Evolutionary conservation across 2,113 vertebrate species (phyloP), one percentile per base, ranked within the genome.

Genomic region (Cottus gobio): DNA sequence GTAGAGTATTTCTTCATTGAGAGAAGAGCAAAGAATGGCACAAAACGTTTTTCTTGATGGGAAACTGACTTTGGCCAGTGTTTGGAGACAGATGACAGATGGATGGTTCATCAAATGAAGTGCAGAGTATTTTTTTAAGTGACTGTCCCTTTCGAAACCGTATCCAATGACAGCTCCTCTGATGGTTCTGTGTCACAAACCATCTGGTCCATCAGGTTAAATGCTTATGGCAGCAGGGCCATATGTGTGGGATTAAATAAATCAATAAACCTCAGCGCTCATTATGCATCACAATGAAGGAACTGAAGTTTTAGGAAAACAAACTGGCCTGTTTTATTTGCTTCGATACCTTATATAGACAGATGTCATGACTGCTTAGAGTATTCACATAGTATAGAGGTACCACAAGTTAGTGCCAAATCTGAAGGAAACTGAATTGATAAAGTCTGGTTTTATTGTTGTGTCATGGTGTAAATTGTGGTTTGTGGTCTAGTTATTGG

Each of bases 251-350:
- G 48, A 50, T 50, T 50, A 50, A 50, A 50, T 50, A 50, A 50
- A 50, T 50, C 48, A 50, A 50, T 50, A 50, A 50, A 50, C 48
- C n/a, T 8, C 20, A 22, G 20, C 7, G 48, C 48, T 50, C 48
- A n/a, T 48, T 18, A n/a, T 48, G 46, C 46, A 48, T 48, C 46
- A 20, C 2, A 48, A 48, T 48, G 46, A 48, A 20, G 46, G 44
- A 46, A 46, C 44, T 46, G 44, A 46, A 48, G 44, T 48, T 48
- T 26, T 71, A 18, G 31, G 68, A 71, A 24, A 57, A 42, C 68
- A 28, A 71, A 56, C 3, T n/a, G n/a, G n/a, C n/a, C n/a, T n/a
- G n/a, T n/a, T n/a, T n/a, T n/a, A n/a, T n/a, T n/a, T n/a, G n/a
- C n/a, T n/a, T n/a, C n/a, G n/a, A n/a, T n/a, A n/a, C n/a, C n/a